These are phyloP conservation scores for Gnathonemus echidnorhynchus DNA, from an alignment of 2,113 vertebrate species.

Conservation along the genomic window DNA sequence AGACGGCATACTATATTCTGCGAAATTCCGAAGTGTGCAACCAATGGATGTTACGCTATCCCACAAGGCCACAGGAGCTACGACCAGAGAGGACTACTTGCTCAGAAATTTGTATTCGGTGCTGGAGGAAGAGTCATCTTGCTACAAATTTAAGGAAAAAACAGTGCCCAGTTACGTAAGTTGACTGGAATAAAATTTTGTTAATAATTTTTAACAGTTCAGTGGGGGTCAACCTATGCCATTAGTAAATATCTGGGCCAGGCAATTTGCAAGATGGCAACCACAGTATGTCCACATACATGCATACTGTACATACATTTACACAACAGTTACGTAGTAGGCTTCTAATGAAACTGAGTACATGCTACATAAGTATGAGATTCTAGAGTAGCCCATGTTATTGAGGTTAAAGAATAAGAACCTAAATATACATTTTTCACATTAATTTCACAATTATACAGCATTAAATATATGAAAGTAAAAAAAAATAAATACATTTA, in stretches of 20 bases:
- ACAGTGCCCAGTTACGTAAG: neutral
- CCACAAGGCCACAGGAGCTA: neutral
- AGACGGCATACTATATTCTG: neutral
- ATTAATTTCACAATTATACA: neutral
- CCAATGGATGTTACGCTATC: neutral
- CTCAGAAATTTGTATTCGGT: neutral
- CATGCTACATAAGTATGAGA: neutral
- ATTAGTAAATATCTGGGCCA: neutral
- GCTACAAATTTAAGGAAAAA: neutral
- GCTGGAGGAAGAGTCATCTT: neutral
- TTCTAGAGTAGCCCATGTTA: neutral
- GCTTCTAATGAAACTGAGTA: neutral
- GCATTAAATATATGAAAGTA: neutral
- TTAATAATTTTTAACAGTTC: neutral
- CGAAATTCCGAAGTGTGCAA: neutral
- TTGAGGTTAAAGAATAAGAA: neutral
- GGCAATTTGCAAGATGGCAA: neutral
- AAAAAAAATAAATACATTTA: neutral
- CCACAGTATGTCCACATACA: neutral
- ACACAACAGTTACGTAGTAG: neutral
- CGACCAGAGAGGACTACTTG: neutral
- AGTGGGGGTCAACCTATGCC: neutral
- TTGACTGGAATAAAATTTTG: neutral
- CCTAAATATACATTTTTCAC: neutral
- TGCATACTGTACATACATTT: neutral